A percentile compares a stretch with the other conserved stretches of the same genome.
phyloP scores from a whole-genome alignment of 2,888 invertebrate genomes.

The Cheilosia scutellata region DNA sequence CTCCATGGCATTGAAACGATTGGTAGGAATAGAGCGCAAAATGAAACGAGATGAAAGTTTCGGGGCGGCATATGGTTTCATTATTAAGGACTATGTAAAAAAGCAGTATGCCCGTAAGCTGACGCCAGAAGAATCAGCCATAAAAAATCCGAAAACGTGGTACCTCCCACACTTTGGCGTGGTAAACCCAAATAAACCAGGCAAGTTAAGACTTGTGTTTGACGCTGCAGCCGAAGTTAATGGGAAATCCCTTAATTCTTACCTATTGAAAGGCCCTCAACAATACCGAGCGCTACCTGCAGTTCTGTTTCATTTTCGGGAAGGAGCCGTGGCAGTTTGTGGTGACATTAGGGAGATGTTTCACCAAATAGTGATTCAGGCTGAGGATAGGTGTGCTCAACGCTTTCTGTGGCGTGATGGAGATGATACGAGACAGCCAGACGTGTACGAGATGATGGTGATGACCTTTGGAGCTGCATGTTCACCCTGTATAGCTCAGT shows the following conservation, averaged over 20 bases:
- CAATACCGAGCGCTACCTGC: constrained; percentile 78
- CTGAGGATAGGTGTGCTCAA: constrained; percentile 11
- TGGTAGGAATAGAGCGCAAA: constrained; percentile 67
- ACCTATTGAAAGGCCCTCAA: constrained; percentile 79
- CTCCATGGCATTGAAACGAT: constrained; percentile 68
- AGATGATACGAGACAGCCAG: background rate
- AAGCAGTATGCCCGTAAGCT: constrained; percentile 72
- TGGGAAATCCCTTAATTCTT: constrained; percentile 77
- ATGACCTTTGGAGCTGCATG: background rate
- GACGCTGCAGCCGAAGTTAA: constrained; percentile 78
- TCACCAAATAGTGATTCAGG: constrained; percentile 36
- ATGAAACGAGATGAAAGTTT: constrained; percentile 59
- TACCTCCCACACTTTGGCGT: constrained; percentile 78
- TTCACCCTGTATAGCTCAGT: background rate
- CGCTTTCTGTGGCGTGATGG: constrained; percentile 22
- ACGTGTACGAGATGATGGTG: background rate
- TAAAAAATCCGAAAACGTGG: constrained; percentile 60
- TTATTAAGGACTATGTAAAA: constrained; percentile 59
- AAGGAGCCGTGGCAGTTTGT: constrained; percentile 78
- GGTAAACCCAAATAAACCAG: constrained; percentile 76
- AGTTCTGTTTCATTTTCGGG: constrained; percentile 78
- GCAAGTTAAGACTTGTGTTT: constrained; percentile 77
- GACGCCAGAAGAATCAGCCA: constrained; percentile 22
- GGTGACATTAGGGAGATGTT: constrained; percentile 78
- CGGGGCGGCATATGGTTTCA: constrained; percentile 36